Evolutionary conservation across 2,113 vertebrate species (phyloP).

Genomic region (Lepidothrix coronata): DNA sequence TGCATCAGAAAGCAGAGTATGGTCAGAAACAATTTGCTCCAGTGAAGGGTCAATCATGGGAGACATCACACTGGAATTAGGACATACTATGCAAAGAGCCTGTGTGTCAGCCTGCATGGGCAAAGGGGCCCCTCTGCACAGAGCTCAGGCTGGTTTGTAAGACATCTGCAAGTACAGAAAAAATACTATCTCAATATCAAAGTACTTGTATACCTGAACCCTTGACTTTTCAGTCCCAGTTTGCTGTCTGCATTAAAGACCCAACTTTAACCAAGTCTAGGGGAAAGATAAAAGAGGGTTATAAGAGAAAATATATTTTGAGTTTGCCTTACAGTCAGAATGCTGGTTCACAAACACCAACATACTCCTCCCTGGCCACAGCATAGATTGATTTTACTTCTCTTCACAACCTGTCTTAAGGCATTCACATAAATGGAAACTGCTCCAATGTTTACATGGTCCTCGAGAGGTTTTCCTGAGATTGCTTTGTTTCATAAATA

Average conservation of each 20-base stretch:
- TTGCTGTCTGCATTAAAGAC: background rate
- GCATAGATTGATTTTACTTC: background rate
- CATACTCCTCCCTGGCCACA: background rate
- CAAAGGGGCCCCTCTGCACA: background rate
- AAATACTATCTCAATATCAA: accelerated
- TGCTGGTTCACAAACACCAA: background rate
- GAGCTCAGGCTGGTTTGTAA: background rate
- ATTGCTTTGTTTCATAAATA: background rate
- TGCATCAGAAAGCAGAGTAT: background rate
- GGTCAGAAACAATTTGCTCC: background rate
- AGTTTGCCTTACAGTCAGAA: background rate
- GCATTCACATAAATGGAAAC: background rate
- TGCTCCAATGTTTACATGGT: background rate
- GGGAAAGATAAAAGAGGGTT: background rate
- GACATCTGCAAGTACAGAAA: accelerated
- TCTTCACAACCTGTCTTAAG: background rate
- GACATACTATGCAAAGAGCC: too few species aligned
- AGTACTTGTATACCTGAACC: background rate
- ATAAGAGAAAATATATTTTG: background rate
- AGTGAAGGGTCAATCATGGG: accelerated
- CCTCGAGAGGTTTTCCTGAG: background rate
- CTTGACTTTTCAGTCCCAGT: background rate
- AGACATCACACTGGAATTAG: background rate
- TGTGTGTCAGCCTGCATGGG: background rate
- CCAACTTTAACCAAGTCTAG: background rate